phyloP scores from a whole-genome alignment of 2,113 vertebrate species.

The Oryzias melastigma region DNA sequence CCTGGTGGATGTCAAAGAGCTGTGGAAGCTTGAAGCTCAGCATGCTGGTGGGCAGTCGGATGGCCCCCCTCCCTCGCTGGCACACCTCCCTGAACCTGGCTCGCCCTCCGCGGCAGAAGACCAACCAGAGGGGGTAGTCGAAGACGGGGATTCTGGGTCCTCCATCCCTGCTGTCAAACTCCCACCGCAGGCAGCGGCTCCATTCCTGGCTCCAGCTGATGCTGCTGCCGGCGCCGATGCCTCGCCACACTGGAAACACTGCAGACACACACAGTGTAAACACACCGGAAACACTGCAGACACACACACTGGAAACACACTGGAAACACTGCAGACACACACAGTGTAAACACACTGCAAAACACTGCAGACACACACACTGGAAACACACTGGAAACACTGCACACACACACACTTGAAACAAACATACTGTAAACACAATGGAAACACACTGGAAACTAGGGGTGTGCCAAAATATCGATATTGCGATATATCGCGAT shows the following conservation, averaged over 20 bases:
- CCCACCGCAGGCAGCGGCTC: conserved; percentile 68
- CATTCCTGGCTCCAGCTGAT: conserved; percentile 67
- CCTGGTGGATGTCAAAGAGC: conserved; percentile 82
- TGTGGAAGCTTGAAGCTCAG: conserved; percentile 82
- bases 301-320: no score
- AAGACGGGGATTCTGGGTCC: conserved; percentile 44
- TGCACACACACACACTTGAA: no score
- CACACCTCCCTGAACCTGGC: conserved; percentile 71
- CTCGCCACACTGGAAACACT: conserved; percentile 78
- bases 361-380: no score
- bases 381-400: no score
- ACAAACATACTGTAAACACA: no score
- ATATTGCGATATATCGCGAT: no score
- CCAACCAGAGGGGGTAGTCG: conserved; percentile 74
- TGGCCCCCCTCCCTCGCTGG: conserved; percentile 63
- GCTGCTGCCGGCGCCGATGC: conserved; percentile 46
- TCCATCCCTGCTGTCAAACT: conserved; percentile 30
- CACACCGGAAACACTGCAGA: no score
- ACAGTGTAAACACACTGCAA: no score
- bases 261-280: conserved; percentile 16
- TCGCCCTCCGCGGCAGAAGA: conserved; percentile 69
- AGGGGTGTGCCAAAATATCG: no score
- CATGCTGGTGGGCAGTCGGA: conserved; percentile 70
- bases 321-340: no score
- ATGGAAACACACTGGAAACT: no score